phyloP scores from a whole-genome alignment of 2,797 vertebrate genomes.

The Natrix natrix region DNA sequence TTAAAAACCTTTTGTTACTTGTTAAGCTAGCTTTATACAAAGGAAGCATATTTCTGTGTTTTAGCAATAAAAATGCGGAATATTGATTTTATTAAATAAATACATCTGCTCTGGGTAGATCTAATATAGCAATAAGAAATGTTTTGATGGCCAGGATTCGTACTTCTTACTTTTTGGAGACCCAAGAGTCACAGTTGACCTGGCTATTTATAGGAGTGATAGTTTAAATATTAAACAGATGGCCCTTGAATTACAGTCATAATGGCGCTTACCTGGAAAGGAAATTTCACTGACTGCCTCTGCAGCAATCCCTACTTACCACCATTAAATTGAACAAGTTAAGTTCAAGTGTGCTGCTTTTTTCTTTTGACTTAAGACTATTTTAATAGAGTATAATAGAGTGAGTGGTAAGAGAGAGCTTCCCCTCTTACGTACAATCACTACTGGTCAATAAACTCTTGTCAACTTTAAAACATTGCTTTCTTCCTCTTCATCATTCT shows the following conservation, averaged over 20 bases:
- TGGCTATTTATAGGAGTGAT: background rate
- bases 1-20: background rate
- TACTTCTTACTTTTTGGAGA: background rate
- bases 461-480: background rate
- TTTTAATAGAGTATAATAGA: background rate
- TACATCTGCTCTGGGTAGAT: background rate
- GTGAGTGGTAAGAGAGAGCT: background rate
- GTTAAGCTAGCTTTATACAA: background rate
- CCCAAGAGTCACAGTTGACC: background rate
- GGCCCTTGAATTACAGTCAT: background rate
- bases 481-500: background rate
- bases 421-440: background rate
- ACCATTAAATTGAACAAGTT: background rate
- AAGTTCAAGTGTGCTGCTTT: background rate
- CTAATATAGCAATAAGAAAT: background rate
- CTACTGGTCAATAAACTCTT: background rate
- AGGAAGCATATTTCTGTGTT: background rate
- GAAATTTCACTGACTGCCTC: background rate
- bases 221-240: background rate
- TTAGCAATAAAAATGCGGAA: background rate
- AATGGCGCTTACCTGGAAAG: background rate
- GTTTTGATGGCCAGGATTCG: background rate
- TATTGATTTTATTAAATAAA: background rate
- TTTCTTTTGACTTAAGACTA: background rate
- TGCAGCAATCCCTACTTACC: background rate